Evolutionary conservation across 2,888 invertebrate species (phyloP), one percentile per base, ranked within the genome.

Genomic region (Chymomyza fuscimana): DNA sequence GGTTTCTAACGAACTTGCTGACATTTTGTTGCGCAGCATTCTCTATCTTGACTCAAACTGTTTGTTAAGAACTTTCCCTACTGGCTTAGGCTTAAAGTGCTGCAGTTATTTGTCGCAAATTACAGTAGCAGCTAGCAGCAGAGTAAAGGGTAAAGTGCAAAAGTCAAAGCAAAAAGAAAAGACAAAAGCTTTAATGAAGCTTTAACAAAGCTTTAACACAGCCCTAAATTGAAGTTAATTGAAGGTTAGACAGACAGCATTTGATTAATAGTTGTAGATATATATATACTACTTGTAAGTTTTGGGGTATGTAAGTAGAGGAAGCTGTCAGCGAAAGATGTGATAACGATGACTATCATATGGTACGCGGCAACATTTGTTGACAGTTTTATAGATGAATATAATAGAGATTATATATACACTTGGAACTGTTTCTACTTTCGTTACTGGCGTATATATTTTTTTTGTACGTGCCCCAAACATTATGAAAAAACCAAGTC

Each of bases 21-120:
- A 54, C 54, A 54, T 54, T 54, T 54, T 51, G 51, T 51, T 51
- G 51, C 51, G 51, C 51, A 9, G 16, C 51, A 51, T 51, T 51
- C 16, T 54, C 16, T 22, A 22, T 54, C 16, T 16, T 54, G 1
- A 46, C 40, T 46, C 40, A 46, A 46, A 22, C 16, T n/a, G 54
- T 54, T 54, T 54, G 54, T 54, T 16, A 54, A 7, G 19, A 54
- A 54, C 16, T 54, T 54, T 16, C 3, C 3, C 54, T n/a, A 54
- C 16, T 54, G 54, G n/a, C 22, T 54, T 54, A 54, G 54, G 22
- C 54, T 54, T 54, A 3, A 54, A 54, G 54, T 54, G 54, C 7
- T 19, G 54, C 54, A 54, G 54, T 54, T 54, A 54, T 54, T 54
- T 54, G 54, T 54, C 54, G 19, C 16, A 54, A 54, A 54, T 54